phyloP scores from a whole-genome alignment of 2,888 invertebrate genomes.

The Petrolisthes manimaculis region DNA sequence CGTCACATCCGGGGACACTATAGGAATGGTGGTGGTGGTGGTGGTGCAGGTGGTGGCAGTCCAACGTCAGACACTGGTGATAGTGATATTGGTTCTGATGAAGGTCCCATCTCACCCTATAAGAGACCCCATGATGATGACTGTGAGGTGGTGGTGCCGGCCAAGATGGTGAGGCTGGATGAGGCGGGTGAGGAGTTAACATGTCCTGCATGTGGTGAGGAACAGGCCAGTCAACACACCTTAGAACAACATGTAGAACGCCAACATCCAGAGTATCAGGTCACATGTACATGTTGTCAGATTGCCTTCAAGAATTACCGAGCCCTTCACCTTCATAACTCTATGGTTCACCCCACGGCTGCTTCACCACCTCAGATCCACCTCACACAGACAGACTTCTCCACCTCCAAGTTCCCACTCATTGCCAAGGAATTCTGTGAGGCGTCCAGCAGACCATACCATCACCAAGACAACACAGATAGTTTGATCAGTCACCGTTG shows the following conservation, averaged over 20 bases:
- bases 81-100: conserved; percentile 61
- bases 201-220: conserved; percentile 59
- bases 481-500: conserved; percentile 39
- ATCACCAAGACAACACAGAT: conserved; percentile 28
- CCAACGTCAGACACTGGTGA: conserved; percentile 56
- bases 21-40: conserved; percentile 69
- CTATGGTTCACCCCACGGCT: conserved; percentile 74
- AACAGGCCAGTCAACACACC: conserved; percentile 70
- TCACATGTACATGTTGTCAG: conserved; percentile 81
- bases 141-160: conserved; percentile 43
- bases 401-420: conserved; percentile 82
- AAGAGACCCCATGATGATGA: conserved; percentile 49
- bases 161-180: conserved; percentile 55
- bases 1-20: conserved; percentile 83
- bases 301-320: conserved; percentile 81
- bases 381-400: conserved; percentile 83
- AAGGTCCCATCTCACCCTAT: conserved; percentile 50
- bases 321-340: conserved; percentile 79
- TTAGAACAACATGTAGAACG: conserved; percentile 78
- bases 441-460: conserved; percentile 71
- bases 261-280: conserved; percentile 77
- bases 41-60: conserved; percentile 67
- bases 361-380: conserved; percentile 70
- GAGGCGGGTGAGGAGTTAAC: conserved; percentile 41
- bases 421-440: conserved; percentile 83